Percentiles rank a stretch among this genome's conserved stretches.
These are phyloP conservation scores for Camponotus vicinus DNA, from an alignment of 1,140 invertebrate species.

Conservation along the genomic window DNA sequence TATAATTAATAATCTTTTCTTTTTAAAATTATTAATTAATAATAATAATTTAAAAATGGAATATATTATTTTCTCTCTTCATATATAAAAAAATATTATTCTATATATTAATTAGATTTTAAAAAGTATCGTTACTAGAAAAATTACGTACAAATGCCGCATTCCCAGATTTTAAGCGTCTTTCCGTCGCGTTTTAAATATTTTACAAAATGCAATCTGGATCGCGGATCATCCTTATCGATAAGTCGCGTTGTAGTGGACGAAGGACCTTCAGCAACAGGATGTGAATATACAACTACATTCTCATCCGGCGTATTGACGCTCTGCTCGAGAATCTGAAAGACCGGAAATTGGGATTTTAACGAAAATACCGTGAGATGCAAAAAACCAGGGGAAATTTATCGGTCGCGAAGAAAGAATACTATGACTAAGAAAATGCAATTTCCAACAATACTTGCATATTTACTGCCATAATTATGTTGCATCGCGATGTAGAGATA, in stretches of 20 bases:
- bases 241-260: constrained; percentile 76
- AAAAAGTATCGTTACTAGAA: not conserved
- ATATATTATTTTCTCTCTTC: not conserved
- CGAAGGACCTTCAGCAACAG: constrained; percentile 67
- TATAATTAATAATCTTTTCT: not conserved
- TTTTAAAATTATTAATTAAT: not conserved
- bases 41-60: not conserved
- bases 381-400: not conserved
- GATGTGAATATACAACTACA: constrained; percentile 73
- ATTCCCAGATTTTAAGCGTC: constrained; percentile 89
- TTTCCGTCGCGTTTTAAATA: constrained; percentile 89
- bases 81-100: constrained; percentile 15
- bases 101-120: not conserved
- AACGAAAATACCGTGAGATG: not conserved
- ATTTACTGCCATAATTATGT: constrained; percentile 17
- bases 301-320: constrained; percentile 71
- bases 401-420: not conserved
- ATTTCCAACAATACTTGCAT: constrained; percentile 27
- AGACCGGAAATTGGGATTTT: not conserved
- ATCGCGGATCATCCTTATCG: constrained; percentile 86
- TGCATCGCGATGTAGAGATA: constrained; percentile 52
- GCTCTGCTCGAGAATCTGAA: constrained; percentile 72
- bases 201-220: constrained; percentile 88
- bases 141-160: constrained; percentile 88
- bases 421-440: not conserved